Conservation (phyloP, 2,113 vertebrate species). For the Calidris pugnax region DNA sequence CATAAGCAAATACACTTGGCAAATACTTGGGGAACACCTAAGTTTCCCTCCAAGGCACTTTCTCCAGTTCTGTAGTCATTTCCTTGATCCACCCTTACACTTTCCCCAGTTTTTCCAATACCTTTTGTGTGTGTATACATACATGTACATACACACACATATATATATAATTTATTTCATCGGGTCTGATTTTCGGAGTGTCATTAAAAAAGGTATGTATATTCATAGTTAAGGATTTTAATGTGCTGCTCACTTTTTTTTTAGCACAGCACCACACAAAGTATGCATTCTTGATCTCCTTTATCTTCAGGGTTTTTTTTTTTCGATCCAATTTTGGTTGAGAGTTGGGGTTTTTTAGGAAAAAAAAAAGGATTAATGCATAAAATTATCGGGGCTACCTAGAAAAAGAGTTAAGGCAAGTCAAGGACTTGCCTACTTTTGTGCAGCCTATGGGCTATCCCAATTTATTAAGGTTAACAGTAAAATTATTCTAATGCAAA, state of each 20-base stretch:
- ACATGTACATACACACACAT: neutral
- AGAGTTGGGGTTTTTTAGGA: neutral
- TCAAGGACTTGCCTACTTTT: neutral
- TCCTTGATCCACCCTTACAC: slow-evolving; percentile 44
- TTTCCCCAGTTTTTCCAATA: neutral
- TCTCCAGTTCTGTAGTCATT: slow-evolving; percentile 19
- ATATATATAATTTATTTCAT: neutral
- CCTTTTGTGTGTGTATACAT: neutral
- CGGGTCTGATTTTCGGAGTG: neutral
- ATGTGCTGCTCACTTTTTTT: neutral
- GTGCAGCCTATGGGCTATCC: neutral
- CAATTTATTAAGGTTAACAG: neutral
- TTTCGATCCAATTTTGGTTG: neutral
- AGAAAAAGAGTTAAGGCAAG: neutral
- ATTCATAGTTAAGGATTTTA: neutral
- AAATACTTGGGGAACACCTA: slow-evolving; percentile 23
- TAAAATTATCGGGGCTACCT: neutral
- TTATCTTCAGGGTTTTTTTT: neutral
- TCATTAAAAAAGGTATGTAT: neutral
- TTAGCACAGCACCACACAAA: neutral
- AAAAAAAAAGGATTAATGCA: neutral
- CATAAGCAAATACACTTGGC: slow-evolving; percentile 53
- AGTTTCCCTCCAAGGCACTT: slow-evolving; percentile 33
- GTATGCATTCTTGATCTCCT: neutral
- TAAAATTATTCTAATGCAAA: neutral